Base-by-base conservation (phyloP, 1,140 invertebrate genomes). In the Triops cancriformis region DNA sequence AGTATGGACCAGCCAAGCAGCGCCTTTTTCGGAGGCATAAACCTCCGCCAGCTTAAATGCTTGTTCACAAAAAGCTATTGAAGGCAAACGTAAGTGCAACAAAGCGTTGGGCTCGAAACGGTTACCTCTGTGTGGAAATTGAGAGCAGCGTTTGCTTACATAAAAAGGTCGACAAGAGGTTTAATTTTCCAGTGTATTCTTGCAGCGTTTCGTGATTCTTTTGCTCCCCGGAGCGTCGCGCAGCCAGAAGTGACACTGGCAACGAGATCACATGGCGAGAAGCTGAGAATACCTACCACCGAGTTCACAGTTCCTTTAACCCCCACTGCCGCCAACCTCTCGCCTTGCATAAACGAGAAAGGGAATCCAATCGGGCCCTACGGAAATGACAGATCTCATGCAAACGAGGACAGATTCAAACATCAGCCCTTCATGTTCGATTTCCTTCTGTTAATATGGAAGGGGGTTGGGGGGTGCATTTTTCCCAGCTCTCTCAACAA, bases 341-440 rank as follows among this genome's bases (percentile, higher is more conserved):
- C n/a, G 51, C 51, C 51, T 64, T 64, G 51, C 51, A 64, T 64
- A 64, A 64, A 64, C 31, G 51, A 64, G 23, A 64, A 64, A 14
- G 51, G 18, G n/a, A 23, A 23, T 64, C 51, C 51, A 23, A 64
- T 18, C 14, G 51, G n/a, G 14, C 23, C 51, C 51, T n/a, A 64
- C 7, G 23, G 51, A 64, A 64, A 64, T 23, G 51, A 64, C 51
- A 64, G 51, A 64, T 64, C 51, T 23, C 3, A 64, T 14, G 45
- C 45, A 64, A 14, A 64, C 5, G 45, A 14, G 45, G 0, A 14
- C 45, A 64, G 5, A n/a, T n/a, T 7, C 45, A 14, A 64, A 64
- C 45, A 64, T 64, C 23, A 1, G 45, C 9, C 23, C 45, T n/a
- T 64, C 23, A 37, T 37, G 31, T 37, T n/a, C 31, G 31, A 37